Evolutionary conservation across 2,888 invertebrate genomes (phyloP), one percentile per base, ranked within the genome.

Genomic region (Notodonta ziczac): DNA sequence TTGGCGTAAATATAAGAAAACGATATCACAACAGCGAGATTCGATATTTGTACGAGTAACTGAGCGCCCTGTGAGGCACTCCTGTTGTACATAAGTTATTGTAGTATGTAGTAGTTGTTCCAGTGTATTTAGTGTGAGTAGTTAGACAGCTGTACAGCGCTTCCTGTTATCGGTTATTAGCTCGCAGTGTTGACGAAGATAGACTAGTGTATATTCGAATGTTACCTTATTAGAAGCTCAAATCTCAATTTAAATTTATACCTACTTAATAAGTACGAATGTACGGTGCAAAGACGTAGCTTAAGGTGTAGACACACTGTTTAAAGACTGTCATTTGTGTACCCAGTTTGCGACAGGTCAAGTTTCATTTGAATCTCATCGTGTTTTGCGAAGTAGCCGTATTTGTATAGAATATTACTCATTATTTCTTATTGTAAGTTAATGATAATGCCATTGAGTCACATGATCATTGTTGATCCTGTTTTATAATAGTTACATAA

Each of bases 61-160:
- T 14, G n/a, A 32, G 53, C 53, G 24, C 55, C 57, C 53, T 24
- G 53, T 58, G n/a, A 59, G 65, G 59, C 65, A 65, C 65, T 73
- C 70, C 65, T 70, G 55, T 70, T 80, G 80, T 81, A 80, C 65
- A 80, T 83, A 81, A 24, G 24, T 24, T 24, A 24, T 24, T 24
- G 73, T 70, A 75, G 71, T 69, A 63, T 62, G 61, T 67, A 72
- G 69, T 60, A 24, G 24, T 24, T 24, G 24, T 24, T 24, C 24
- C 24, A 24, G 24, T 24, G 24, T 68, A 52, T 51, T 57, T 76
- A 77, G 67, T 63, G 57, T 73, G 42, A 60, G 56, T 85, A 84
- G 80, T 74, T 85, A 84, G 82, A 68, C 74, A 81, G 83, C 44
- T 84, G 82, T 84, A 84, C 81, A 82, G 83, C 71, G 80, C 79